Conservation (phyloP, 2,797 vertebrate genomes). For the Bradypodion ventrale region DNA sequence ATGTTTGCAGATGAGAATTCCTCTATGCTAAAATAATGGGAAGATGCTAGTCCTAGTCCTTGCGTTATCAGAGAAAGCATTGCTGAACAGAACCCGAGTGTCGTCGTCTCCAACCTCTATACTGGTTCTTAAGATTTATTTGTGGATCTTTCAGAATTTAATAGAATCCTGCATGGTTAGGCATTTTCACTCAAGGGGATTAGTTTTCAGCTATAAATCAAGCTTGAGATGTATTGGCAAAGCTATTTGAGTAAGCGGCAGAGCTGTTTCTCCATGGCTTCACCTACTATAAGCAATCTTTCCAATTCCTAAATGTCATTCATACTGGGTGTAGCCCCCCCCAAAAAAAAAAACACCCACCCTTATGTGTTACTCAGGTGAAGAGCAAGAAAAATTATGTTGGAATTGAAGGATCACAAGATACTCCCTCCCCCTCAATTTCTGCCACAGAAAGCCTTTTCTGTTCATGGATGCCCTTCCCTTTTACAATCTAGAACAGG, state of each 20-base stretch:
- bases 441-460: background rate
- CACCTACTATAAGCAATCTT: constrained; percentile 14
- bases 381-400: background rate
- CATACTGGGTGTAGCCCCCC: background rate
- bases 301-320: constrained; percentile 26
- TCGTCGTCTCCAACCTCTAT: background rate
- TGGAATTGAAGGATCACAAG: background rate
- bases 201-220: background rate
- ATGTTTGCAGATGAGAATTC: background rate
- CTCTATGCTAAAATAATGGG: background rate
- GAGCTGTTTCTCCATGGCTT: constrained; percentile 26
- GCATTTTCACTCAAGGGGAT: constrained; percentile 15
- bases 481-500: too few relatives aligned
- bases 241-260: constrained; percentile 30
- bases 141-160: constrained; percentile 36
- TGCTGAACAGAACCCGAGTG: background rate
- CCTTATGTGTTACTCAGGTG: background rate
- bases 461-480: background rate
- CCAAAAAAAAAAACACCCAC: too few relatives aligned
- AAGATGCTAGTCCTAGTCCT: background rate
- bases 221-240: background rate
- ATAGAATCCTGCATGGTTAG: constrained; percentile 16
- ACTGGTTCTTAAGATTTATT: constrained; percentile 16
- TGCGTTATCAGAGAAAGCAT: background rate
- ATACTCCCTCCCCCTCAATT: too few relatives aligned